phyloP scores from a whole-genome alignment of 2,797 vertebrate genomes.

The Acanthurus leucopareius region DNA sequence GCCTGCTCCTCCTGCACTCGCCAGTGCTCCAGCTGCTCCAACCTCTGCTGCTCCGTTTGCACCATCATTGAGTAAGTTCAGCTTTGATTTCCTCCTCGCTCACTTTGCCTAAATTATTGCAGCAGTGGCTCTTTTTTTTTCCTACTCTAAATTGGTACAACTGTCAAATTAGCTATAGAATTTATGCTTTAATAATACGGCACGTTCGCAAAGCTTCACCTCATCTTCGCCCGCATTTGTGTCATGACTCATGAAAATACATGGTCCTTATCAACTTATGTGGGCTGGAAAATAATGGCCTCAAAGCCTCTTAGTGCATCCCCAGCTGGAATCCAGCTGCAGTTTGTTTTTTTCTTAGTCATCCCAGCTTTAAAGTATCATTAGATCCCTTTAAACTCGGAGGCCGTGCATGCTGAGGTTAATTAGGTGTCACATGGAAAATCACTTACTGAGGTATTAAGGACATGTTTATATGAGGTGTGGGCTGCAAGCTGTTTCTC shows the following conservation, averaged over 20 bases:
- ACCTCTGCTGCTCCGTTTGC: constrained; percentile 86
- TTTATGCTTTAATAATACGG: not conserved
- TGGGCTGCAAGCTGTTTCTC: not conserved
- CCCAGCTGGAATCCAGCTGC: constrained; percentile 9
- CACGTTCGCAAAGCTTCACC: not conserved
- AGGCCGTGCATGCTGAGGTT: constrained; percentile 6
- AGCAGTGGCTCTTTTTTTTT: not conserved
- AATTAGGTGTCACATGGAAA: constrained; percentile 32
- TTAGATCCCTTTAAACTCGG: constrained; percentile 1
- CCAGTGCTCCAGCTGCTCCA: constrained; percentile 82
- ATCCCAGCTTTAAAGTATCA: constrained; percentile 9
- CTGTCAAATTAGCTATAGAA: not conserved
- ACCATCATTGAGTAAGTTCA: constrained; percentile 83
- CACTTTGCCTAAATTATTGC: not conserved
- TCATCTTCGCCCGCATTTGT: not conserved
- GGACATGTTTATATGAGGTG: constrained; percentile 12
- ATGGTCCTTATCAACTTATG: not conserved
- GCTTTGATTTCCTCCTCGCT: not conserved
- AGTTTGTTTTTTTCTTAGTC: not conserved
- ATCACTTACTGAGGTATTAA: constrained; percentile 3
- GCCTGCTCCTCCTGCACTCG: constrained; percentile 80
- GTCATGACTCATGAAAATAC: constrained; percentile 7
- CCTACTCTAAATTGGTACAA: not conserved
- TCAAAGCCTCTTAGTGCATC: not conserved
- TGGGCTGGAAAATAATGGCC: not conserved